Percentiles rank a stretch among this genome's conserved stretches.
Conservation (phyloP, 2,888 invertebrate species). For the Polydrusus tereticollis region DNA sequence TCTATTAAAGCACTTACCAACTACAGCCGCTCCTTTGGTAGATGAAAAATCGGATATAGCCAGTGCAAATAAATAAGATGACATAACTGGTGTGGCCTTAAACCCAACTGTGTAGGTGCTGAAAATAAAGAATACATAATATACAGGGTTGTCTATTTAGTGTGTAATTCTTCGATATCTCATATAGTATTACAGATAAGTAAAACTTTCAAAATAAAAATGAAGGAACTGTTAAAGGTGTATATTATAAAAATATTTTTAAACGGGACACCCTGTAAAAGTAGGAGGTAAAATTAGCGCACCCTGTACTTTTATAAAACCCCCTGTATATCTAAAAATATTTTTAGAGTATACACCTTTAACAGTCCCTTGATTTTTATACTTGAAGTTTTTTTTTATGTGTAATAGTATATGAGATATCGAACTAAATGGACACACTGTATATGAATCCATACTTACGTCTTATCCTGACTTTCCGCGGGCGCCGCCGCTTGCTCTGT, state of each 20-base stretch:
- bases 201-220: no score
- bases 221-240: no score
- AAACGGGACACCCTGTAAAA: no score
- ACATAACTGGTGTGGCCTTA: constrained; percentile 47
- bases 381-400: no score
- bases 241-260: no score
- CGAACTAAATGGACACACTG: background rate
- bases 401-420: no score
- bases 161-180: background rate
- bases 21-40: constrained; percentile 29
- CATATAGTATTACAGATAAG: background rate
- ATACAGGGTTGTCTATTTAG: background rate
- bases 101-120: background rate
- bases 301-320: no score
- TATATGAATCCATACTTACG: constrained; percentile 7
- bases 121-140: background rate
- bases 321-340: no score
- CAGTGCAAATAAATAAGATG: constrained; percentile 51
- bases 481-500: background rate
- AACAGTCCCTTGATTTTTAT: no score
- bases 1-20: constrained; percentile 20
- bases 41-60: constrained; percentile 49
- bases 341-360: no score
- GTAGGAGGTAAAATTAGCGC: no score
- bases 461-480: background rate